These are phyloP conservation scores for Dolichallabes microphthalmus DNA, from an alignment of 2,113 vertebrate species.

Conservation along the genomic window DNA sequence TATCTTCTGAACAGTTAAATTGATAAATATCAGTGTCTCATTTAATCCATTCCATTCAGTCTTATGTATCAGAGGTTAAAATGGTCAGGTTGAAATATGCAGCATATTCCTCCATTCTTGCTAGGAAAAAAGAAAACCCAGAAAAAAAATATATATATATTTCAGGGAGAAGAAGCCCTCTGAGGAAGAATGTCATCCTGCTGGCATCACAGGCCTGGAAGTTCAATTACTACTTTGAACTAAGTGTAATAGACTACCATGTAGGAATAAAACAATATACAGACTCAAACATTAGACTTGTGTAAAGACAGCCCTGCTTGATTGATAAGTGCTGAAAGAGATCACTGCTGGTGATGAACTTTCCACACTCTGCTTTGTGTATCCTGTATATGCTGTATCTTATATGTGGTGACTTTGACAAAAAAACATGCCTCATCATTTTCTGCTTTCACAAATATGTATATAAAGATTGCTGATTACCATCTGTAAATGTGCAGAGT, in stretches of 20 bases:
- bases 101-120: slow-evolving; percentile 33
- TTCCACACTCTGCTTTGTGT: slow-evolving; percentile 25
- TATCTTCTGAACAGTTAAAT: neutral
- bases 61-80: neutral
- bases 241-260: slow-evolving; percentile 44
- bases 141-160: slow-evolving; percentile 54
- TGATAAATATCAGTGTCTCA: neutral
- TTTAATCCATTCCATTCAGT: neutral
- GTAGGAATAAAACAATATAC: slow-evolving; percentile 57
- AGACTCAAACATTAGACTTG: slow-evolving; percentile 30
- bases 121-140: slow-evolving; percentile 40
- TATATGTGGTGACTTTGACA: neutral
- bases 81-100: neutral
- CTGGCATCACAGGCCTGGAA: slow-evolving; percentile 40
- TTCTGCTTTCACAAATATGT: slow-evolving; percentile 23
- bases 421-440: neutral
- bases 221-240: slow-evolving; percentile 52
- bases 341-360: slow-evolving; percentile 16
- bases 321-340: slow-evolving; percentile 41
- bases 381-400: neutral
- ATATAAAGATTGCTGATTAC: slow-evolving; percentile 18
- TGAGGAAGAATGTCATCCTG: slow-evolving; percentile 55
- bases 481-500: neutral
- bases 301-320: slow-evolving; percentile 20
- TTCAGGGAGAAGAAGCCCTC: slow-evolving; percentile 54